Base-by-base conservation (phyloP, 2,113 vertebrate genomes). In the Centropristis striata region DNA sequence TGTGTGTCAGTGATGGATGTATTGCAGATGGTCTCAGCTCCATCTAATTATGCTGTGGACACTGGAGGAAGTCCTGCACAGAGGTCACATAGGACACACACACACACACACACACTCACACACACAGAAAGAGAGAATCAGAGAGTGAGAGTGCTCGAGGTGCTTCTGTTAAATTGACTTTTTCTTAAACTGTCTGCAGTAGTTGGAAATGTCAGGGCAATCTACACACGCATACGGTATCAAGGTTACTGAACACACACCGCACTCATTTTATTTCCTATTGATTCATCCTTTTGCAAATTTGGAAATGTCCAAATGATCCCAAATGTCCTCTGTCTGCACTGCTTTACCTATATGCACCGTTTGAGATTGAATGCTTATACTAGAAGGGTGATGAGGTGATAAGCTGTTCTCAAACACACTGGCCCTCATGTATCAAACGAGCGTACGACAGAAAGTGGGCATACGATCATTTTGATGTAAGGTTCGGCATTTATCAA, bases 21-120 rank as follows among this genome's bases (percentile, higher is more conserved):
- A 79, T 86, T 93, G 88, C 90, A 93, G 92, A 92, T 91, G 92
- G 90, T 88, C 83, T 80, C 78, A 78, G 83, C 87, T 81, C 84
- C 68, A 83, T 88, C 83, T 93, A 92, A 93, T 93, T 93, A 91
- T 88, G 78, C 78, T 75, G 87, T 90, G 88, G 89, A 90, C 88
- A 88, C 84, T 86, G 81, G 78, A 92, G 86, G 84, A 92, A 90
- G 86, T 84, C 74, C 84, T 21, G 44, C 60, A 55, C 81, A 83
- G 88, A 92, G 90, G 88, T 91, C 90, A 86, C 81, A 80, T 66
- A 84, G 80, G 86, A 87, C 71, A 74, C 51, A 53, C 69, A 63
- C 65, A 53, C 61, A 32, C 50, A 50, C 36, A 49, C 74, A 46
- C 67, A 49, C 69, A 69, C 28, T 78, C 21, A 51, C n/a, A 69